Conservation (phyloP, 1,140 invertebrate species). For the Cotesia chilonis region DNA sequence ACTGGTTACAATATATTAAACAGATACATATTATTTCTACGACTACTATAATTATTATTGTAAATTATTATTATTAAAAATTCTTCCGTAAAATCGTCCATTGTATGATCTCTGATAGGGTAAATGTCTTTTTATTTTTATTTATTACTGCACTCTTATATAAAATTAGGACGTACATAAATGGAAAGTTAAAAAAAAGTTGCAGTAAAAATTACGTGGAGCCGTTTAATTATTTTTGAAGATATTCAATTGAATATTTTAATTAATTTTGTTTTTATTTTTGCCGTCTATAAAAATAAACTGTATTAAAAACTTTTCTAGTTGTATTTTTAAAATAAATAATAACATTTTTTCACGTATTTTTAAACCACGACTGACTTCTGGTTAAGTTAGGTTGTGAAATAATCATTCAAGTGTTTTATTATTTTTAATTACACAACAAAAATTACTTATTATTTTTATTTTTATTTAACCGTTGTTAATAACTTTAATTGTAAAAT, state of each 20-base stretch:
- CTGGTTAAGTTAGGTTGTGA: constrained; percentile 62
- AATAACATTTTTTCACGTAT: constrained; percentile 30
- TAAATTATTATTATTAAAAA: constrained; percentile 13
- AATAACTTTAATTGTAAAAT: constrained; percentile 51
- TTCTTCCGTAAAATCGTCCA: constrained; percentile 41
- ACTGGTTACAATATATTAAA: background rate
- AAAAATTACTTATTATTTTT: constrained; percentile 22
- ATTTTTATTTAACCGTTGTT: constrained; percentile 41
- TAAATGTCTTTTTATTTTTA: constrained; percentile 32
- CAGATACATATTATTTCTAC: constrained; percentile 5
- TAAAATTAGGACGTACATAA: background rate
- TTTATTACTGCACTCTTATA: background rate
- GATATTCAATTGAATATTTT: too few species aligned
- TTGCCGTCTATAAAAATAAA: constrained; percentile 16
- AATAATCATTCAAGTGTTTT: constrained; percentile 43
- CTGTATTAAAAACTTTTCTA: background rate
- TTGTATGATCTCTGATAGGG: constrained; percentile 46
- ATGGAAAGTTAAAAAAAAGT: background rate
- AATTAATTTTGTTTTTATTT: constrained; percentile 12
- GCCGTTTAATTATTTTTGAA: background rate
- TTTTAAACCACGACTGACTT: constrained; percentile 58
- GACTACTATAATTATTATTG: constrained; percentile 44
- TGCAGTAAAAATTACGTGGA: background rate
- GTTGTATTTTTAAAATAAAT: background rate
- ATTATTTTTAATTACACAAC: constrained; percentile 39